Conservation (phyloP, 2,797 vertebrate species). For the Phrynocephalus forsythii region DNA sequence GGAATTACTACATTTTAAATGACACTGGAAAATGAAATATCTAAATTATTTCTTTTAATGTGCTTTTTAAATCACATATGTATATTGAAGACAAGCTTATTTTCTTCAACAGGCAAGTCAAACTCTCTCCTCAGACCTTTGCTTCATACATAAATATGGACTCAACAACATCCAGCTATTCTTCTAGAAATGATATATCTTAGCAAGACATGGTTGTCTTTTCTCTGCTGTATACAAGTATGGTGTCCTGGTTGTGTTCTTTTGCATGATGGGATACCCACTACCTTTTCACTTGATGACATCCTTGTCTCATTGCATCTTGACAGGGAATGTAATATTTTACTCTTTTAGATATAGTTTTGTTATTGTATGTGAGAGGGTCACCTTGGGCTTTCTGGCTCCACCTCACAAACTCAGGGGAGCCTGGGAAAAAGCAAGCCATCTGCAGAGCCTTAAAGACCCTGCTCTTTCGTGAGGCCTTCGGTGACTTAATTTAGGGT, state of each 20-base stretch:
- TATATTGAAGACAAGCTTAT: constrained; percentile 57
- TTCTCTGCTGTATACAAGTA: neutral
- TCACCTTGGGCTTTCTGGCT: too few relatives aligned
- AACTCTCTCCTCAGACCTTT: constrained; percentile 36
- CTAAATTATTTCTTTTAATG: neutral
- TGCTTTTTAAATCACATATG: constrained; percentile 7
- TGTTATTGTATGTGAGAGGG: too few relatives aligned
- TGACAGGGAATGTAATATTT: neutral
- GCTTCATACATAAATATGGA: constrained; percentile 28
- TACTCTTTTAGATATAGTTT: neutral
- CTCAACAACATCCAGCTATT: constrained; percentile 13
- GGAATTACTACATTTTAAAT: constrained; percentile 49
- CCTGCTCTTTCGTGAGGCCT: too few relatives aligned
- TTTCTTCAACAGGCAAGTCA: constrained; percentile 49
- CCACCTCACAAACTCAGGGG: too few relatives aligned
- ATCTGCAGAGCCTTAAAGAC: too few relatives aligned
- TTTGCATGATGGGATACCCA: neutral
- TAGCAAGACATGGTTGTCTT: constrained; percentile 25
- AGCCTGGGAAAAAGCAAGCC: too few relatives aligned
- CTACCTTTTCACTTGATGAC: neutral
- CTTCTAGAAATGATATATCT: constrained; percentile 18
- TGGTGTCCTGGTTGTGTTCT: neutral
- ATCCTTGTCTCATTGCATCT: neutral
- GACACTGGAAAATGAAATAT: constrained; percentile 40
- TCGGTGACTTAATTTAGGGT: too few relatives aligned